Evolutionary conservation across 2,797 vertebrate genomes (phyloP).

Genomic region (Sparus aurata): DNA sequence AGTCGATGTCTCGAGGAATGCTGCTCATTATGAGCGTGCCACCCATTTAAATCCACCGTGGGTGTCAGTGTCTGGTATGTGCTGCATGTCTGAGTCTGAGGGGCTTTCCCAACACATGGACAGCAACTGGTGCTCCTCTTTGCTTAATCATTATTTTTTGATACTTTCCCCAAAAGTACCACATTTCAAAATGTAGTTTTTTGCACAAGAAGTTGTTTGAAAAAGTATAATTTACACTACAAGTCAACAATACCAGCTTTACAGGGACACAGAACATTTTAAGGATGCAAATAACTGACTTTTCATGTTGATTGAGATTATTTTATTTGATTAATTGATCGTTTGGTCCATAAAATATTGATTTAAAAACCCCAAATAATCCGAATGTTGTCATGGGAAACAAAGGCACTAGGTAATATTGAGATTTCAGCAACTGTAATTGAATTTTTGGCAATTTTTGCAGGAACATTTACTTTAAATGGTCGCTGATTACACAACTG

Average conservation of each 20-base stretch:
- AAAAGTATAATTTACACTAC: background rate
- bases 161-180: background rate
- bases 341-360: background rate
- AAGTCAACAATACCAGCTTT: background rate
- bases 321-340: background rate
- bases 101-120: conserved; percentile 55
- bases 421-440: background rate
- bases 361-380: background rate
- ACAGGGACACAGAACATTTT: background rate
- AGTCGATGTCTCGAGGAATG: conserved; percentile 35
- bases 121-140: background rate
- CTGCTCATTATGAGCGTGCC: conserved; percentile 26
- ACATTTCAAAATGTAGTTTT: background rate
- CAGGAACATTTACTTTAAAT: background rate
- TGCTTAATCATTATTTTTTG: background rate
- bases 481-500: background rate
- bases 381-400: background rate
- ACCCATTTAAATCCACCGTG: conserved; percentile 36
- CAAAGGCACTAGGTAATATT: background rate
- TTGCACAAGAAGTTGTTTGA: background rate
- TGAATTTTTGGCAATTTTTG: background rate
- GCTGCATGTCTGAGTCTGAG: conserved; percentile 39
- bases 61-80: conserved; percentile 68
- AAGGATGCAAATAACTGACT: background rate
- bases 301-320: background rate